Evolutionary conservation across 2,888 invertebrate genomes (phyloP).

Genomic region (Hoplodrina ambigua): DNA sequence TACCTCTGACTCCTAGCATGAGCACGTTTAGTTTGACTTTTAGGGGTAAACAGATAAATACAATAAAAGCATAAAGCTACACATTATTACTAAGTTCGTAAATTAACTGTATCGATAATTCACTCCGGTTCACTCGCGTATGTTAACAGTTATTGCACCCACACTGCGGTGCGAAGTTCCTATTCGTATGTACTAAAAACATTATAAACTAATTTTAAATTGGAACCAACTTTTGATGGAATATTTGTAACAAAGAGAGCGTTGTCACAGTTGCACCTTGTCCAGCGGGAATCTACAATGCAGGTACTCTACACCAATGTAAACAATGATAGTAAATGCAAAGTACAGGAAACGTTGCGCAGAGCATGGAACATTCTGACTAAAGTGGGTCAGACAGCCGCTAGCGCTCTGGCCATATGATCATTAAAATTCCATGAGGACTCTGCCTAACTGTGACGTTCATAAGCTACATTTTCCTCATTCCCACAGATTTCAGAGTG

Average conservation of each 20-base stretch:
- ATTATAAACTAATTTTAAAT: neutral
- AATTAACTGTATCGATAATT: neutral
- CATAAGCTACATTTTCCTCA: slow-evolving; percentile 26
- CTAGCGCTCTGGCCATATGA: slow-evolving; percentile 45
- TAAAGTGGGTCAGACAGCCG: slow-evolving; percentile 57
- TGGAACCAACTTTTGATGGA: neutral
- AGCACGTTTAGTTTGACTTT: neutral
- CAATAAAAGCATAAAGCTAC: neutral
- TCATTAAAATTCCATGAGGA: slow-evolving; percentile 62
- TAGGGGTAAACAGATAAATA: no score
- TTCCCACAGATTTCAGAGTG: slow-evolving; percentile 23
- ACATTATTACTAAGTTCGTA: no score
- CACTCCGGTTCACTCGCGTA: neutral
- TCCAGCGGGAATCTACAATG: neutral
- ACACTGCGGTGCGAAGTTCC: neutral
- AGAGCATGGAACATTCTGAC: slow-evolving; percentile 27
- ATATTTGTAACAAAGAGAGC: neutral
- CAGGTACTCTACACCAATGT: neutral
- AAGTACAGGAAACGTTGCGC: slow-evolving; percentile 21
- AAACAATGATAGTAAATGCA: slow-evolving; percentile 39
- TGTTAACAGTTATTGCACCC: neutral
- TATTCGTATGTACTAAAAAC: neutral
- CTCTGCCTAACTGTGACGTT: slow-evolving; percentile 32
- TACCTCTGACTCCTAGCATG: no score
- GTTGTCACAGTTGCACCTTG: neutral